Percentiles rank a stretch among this genome's conserved stretches.
These are phyloP conservation scores for Drosophila multiciliata DNA, from an alignment of 2,888 invertebrate species.

Conservation along the genomic window DNA sequence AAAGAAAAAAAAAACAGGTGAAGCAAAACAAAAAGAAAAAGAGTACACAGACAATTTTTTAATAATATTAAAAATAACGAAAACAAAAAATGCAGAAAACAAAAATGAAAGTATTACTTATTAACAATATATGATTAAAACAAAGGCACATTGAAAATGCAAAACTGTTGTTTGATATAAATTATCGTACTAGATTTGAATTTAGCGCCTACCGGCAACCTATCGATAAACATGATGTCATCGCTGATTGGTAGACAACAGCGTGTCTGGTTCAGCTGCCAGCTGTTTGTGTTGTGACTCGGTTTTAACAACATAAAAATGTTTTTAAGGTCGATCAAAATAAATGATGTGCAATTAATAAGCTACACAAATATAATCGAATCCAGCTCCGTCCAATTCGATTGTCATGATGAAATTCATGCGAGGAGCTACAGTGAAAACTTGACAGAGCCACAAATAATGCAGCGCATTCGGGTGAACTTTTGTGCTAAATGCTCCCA, in stretches of 20 bases:
- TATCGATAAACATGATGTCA: conserved; percentile 21
- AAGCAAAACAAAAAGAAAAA: conserved; percentile 22
- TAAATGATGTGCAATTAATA: conserved; percentile 7
- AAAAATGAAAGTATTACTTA: conserved; percentile 62
- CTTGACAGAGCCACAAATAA: conserved; percentile 18
- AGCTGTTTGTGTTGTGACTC: conserved; percentile 19
- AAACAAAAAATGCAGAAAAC: not conserved
- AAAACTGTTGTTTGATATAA: conserved; percentile 13
- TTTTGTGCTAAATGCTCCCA: not conserved
- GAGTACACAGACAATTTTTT: conserved; percentile 63
- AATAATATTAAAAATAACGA: conserved; percentile 53
- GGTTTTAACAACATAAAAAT: conserved; percentile 19
- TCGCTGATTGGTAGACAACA: not conserved
- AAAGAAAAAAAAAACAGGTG: conserved; percentile 14
- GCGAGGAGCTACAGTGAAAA: conserved; percentile 53
- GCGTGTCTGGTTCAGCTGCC: conserved; percentile 5
- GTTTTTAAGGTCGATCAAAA: conserved; percentile 28
- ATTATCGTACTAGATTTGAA: not conserved
- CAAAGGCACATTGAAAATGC: conserved; percentile 31
- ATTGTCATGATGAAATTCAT: conserved; percentile 18
- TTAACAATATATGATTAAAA: conserved; percentile 59
- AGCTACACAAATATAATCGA: conserved; percentile 2
- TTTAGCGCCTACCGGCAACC: not conserved
- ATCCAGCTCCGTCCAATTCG: conserved; percentile 6
- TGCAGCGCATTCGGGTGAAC: conserved; percentile 49